Evolutionary conservation across 2,888 invertebrate genomes (phyloP).

Genomic region (Antitype chi): DNA sequence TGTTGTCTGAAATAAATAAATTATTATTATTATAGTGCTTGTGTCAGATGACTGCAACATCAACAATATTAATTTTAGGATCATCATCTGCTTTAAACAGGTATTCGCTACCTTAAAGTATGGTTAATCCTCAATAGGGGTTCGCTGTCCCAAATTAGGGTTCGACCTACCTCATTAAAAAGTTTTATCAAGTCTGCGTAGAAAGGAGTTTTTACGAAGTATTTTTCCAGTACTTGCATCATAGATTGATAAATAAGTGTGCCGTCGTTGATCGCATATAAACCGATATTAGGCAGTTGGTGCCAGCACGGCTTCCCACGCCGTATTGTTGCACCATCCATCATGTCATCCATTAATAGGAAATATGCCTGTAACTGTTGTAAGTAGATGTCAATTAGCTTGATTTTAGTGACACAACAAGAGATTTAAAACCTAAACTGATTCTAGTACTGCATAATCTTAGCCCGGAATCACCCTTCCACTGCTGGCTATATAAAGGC

Average conservation of each 20-base stretch:
- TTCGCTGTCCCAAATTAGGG: neutral
- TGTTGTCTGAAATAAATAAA: no score
- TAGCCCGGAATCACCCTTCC: neutral
- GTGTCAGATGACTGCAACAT: no score
- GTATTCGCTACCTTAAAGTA: no score
- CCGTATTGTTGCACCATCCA: conserved; percentile 29
- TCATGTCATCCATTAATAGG: conserved; percentile 30
- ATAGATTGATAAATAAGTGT: conserved; percentile 22
- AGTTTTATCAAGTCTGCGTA: conserved; percentile 23
- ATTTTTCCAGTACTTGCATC: conserved; percentile 14
- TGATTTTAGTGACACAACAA: neutral
- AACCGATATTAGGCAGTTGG: conserved; percentile 6
- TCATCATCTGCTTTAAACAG: no score
- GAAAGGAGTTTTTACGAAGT: conserved; percentile 18
- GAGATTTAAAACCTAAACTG: neutral
- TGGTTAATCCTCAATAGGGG: no score
- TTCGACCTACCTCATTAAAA: conserved; percentile 21
- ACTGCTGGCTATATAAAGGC: neutral
- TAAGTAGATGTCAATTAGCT: neutral
- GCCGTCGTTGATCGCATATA: conserved; percentile 42
- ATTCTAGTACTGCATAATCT: no score
- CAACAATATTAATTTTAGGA: no score
- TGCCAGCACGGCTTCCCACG: conserved; percentile 42
- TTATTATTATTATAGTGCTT: no score
- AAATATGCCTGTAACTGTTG: conserved; percentile 24